Evolutionary conservation across 2,888 invertebrate genomes (phyloP).

Genomic region (Drosophila demipolita): DNA sequence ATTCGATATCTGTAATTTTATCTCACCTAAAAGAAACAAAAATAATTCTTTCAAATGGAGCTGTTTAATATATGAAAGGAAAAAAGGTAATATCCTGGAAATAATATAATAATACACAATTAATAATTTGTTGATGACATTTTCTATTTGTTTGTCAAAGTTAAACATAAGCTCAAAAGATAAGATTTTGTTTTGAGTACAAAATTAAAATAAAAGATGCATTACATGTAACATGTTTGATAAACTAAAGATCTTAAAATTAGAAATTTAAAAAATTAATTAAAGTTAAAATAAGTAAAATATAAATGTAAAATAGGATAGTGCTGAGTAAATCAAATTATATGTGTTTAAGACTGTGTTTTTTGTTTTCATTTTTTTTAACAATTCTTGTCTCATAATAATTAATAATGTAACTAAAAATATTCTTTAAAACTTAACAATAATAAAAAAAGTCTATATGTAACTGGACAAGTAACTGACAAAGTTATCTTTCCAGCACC

Average conservation of each 20-base stretch:
- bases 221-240: constrained; percentile 46
- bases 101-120: background rate
- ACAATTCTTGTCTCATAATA: constrained; percentile 30
- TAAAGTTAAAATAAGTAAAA: constrained; percentile 38
- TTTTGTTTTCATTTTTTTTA: constrained; percentile 21
- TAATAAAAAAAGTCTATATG: constrained; percentile 29
- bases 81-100: background rate
- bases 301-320: constrained; percentile 20
- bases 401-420: constrained; percentile 41
- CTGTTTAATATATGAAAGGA: background rate
- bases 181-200: constrained; percentile 32
- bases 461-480: constrained; percentile 21
- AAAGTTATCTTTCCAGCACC: constrained; percentile 23
- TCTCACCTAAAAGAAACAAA: background rate
- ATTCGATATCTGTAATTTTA: background rate
- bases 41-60: background rate
- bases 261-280: constrained; percentile 32
- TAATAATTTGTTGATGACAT: constrained; percentile 13
- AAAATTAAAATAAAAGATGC: constrained; percentile 44
- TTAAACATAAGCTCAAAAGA: constrained; percentile 45
- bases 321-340: constrained; percentile 31
- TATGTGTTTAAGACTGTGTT: constrained; percentile 19
- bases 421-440: constrained; percentile 54
- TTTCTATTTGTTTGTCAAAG: constrained; percentile 40
- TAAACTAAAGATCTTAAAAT: constrained; percentile 36